Evolutionary conservation across 23 tunicate species (phyloP).

Genomic region (Aplidium turbinatum): DNA sequence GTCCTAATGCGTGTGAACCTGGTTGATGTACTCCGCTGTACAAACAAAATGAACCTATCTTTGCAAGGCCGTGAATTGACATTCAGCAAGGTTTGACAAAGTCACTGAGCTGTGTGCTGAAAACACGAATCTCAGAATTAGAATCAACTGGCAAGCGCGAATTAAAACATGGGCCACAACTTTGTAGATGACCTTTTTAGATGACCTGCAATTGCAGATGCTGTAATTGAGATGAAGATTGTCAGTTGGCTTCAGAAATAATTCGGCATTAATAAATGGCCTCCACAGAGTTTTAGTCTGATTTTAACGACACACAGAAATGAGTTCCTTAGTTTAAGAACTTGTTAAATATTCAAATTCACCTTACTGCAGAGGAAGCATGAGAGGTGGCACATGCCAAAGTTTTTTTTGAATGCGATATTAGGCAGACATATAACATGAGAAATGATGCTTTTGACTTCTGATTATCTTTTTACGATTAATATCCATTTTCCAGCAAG

Average conservation of each 20-base stretch:
- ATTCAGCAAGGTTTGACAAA: background rate
- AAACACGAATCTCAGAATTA: too few species aligned
- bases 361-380: constrained; percentile 32
- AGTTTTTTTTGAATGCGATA: constrained; percentile 25
- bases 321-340: constrained; percentile 14
- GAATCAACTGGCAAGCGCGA: constrained; percentile 6
- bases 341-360: constrained; percentile 10
- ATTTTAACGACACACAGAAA: constrained; percentile 10
- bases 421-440: constrained; percentile 13
- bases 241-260: too few species aligned
- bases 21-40: background rate
- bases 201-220: too few species aligned
- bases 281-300: constrained; percentile 20
- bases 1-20: background rate
- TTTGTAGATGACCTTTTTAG: too few species aligned
- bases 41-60: constrained; percentile 15
- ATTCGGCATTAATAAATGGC: constrained; percentile 2
- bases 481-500: constrained; percentile 4
- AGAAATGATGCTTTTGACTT: constrained; percentile 11
- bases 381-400: constrained; percentile 7
- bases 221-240: too few species aligned
- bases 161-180: constrained; percentile 13
- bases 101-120: constrained; percentile 1
- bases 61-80: background rate
- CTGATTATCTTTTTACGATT: constrained; percentile 27